These are phyloP conservation scores for Tragopan temminckii DNA, from an alignment of 2,797 vertebrate genomes.

Conservation along the genomic window DNA sequence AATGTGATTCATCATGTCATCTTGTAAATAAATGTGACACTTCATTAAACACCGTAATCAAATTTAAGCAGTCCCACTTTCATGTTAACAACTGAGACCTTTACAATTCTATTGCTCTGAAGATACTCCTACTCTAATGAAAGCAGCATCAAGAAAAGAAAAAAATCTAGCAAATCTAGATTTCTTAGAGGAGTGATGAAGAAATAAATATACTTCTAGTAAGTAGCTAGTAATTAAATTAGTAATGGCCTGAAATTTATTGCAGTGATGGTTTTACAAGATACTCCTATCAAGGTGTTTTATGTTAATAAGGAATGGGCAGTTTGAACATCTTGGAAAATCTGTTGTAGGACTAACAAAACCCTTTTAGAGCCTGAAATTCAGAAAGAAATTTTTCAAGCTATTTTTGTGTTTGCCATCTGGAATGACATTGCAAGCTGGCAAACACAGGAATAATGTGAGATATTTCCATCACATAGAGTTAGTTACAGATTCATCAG, in stretches of 20 bases:
- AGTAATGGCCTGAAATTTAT: slow-evolving; percentile 49
- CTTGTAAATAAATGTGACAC: slow-evolving; percentile 84
- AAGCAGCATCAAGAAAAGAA: slow-evolving; percentile 10
- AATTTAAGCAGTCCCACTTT: slow-evolving; percentile 78
- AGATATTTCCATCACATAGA: slow-evolving; percentile 61
- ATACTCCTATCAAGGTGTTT: neutral
- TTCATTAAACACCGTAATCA: slow-evolving; percentile 86
- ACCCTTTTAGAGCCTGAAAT: slow-evolving; percentile 47
- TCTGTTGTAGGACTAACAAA: slow-evolving; percentile 54
- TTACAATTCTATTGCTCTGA: slow-evolving; percentile 62
- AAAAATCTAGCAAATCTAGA: slow-evolving; percentile 3
- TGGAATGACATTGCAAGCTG: slow-evolving; percentile 78
- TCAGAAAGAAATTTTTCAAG: slow-evolving; percentile 62
- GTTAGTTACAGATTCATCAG: slow-evolving; percentile 54
- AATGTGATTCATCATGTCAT: slow-evolving; percentile 81
- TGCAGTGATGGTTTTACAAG: slow-evolving; percentile 43
- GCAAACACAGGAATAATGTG: slow-evolving; percentile 65
- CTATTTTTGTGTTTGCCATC: slow-evolving; percentile 80
- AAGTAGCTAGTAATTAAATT: slow-evolving; percentile 14
- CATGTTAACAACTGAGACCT: slow-evolving; percentile 77
- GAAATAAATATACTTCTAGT: slow-evolving; percentile 46
- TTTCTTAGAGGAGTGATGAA: slow-evolving; percentile 7
- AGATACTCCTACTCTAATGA: slow-evolving; percentile 68
- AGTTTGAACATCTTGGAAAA: slow-evolving; percentile 17
- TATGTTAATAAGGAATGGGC: neutral